These are phyloP conservation scores for Campoplex nolae DNA, from an alignment of 2,888 invertebrate genomes.

Conservation along the genomic window DNA sequence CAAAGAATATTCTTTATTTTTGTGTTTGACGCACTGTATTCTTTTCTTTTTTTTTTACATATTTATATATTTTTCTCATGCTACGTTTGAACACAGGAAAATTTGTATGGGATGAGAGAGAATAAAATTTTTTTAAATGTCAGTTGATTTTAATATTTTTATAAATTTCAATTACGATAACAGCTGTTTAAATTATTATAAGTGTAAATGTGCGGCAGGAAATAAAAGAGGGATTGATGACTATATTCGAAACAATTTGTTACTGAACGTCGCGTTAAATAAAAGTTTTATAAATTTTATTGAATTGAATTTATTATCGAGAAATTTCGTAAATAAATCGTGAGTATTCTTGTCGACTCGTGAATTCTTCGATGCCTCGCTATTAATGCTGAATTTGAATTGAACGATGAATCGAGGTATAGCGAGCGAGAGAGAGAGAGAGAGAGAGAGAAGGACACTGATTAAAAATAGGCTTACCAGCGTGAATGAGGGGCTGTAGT, in stretches of 20 bases:
- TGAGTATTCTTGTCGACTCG: background rate
- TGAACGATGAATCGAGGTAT: background rate
- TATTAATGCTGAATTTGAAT: background rate
- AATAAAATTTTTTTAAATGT: background rate
- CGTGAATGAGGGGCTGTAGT: conserved; percentile 14
- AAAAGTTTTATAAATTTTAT: no score
- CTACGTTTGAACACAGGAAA: background rate
- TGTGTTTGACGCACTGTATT: background rate
- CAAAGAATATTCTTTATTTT: background rate
- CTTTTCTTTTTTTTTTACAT: background rate
- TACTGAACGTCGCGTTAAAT: no score
- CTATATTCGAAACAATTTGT: no score
- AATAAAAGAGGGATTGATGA: background rate
- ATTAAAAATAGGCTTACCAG: conserved; percentile 22
- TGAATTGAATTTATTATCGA: no score
- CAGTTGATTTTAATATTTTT: background rate
- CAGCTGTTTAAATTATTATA: background rate
- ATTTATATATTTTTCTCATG: background rate
- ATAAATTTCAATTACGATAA: background rate
- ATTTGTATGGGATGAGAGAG: background rate
- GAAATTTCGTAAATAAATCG: background rate
- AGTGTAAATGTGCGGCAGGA: background rate
- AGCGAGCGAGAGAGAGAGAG: background rate
- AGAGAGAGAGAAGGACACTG: background rate
- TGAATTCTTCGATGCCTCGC: background rate